These are phyloP conservation scores for Megalops cyprinoides DNA, from an alignment of 2,797 vertebrate species.

Conservation along the genomic window DNA sequence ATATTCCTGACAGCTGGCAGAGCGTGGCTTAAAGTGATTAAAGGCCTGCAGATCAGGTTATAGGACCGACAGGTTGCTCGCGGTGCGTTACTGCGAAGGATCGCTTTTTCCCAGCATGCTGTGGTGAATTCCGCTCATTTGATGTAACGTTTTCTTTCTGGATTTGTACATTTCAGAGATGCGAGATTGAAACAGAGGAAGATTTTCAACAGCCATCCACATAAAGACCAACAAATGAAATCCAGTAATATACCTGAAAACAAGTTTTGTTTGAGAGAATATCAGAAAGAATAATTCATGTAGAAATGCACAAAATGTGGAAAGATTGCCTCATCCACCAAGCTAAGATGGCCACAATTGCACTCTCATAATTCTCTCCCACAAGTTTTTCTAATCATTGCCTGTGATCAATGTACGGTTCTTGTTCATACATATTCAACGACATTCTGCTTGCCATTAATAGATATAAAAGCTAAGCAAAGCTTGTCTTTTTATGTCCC, in stretches of 20 bases:
- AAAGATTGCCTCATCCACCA: too few relatives aligned
- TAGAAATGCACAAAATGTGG: background rate
- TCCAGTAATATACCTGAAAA: background rate
- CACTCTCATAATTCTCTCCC: constrained; percentile 55
- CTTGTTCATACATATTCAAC: background rate
- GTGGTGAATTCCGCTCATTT: constrained; percentile 1
- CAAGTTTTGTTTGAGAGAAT: too few relatives aligned
- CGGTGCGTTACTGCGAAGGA: constrained; percentile 39
- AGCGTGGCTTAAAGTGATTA: constrained; percentile 46
- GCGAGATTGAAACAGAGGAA: background rate
- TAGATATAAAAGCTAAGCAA: background rate
- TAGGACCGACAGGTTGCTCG: constrained; percentile 44
- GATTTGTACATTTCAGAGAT: background rate
- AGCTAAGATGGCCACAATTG: background rate
- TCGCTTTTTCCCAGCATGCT: background rate
- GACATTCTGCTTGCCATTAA: background rate
- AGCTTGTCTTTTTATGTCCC: background rate
- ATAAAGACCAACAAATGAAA: background rate
- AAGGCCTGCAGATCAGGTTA: constrained; percentile 48
- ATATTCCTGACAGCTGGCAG: constrained; percentile 60
- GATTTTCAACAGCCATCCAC: background rate
- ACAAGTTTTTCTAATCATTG: constrained; percentile 34
- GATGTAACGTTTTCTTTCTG: background rate
- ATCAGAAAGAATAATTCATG: too few relatives aligned
- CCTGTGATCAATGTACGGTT: background rate